phyloP scores from a whole-genome alignment of 2,888 invertebrate species.

The Caenorhabditis angaria region DNA sequence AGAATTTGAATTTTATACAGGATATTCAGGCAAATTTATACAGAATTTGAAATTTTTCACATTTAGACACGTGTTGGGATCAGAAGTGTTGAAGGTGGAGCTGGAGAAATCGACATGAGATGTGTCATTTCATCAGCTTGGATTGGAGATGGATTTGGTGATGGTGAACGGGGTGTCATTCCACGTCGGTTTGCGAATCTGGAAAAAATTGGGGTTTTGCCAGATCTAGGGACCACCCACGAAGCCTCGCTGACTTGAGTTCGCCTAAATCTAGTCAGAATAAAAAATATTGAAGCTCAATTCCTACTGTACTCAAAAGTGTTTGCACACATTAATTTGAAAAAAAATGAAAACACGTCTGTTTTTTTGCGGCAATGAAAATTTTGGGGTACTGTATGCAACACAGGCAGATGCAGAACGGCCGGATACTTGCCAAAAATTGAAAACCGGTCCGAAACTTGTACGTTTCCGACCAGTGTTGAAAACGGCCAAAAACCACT shows the following conservation, averaged over 20 bases:
- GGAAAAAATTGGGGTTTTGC: not conserved
- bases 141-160: constrained; percentile 25
- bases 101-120: not conserved
- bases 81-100: not conserved
- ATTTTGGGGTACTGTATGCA: too few relatives aligned
- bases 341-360: not conserved
- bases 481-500: too few relatives aligned
- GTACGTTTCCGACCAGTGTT: too few relatives aligned
- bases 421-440: too few relatives aligned
- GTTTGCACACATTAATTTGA: not conserved
- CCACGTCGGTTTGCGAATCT: constrained; percentile 48
- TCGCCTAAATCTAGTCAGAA: not conserved
- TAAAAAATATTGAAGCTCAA: not conserved
- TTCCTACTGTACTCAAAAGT: not conserved
- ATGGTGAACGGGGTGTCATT: constrained; percentile 21
- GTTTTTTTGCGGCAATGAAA: not conserved
- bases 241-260: not conserved
- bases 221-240: not conserved
- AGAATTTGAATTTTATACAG: too few relatives aligned
- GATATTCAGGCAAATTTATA: too few relatives aligned
- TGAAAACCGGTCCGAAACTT: too few relatives aligned
- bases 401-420: too few relatives aligned
- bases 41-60: too few relatives aligned
- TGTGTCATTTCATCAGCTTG: constrained; percentile 20
- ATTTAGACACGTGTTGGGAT: not conserved